Percentiles rank a stretch among this genome's conserved stretches.
Evolutionary conservation across 2,113 vertebrate genomes (phyloP).

Genomic region (Probosciger aterrimus): DNA sequence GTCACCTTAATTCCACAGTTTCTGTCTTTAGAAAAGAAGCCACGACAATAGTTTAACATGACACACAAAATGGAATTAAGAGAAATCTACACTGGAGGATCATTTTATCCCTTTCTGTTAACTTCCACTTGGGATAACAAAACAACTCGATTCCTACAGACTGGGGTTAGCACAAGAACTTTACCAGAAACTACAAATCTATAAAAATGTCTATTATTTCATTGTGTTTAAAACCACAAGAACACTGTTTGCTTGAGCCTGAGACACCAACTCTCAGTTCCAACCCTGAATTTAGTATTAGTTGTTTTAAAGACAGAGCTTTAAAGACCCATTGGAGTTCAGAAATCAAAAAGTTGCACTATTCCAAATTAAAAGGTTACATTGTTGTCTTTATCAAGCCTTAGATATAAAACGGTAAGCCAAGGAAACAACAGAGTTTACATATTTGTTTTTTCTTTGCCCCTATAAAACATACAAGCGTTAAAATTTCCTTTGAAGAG

Average conservation of each 20-base stretch:
- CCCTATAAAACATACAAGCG: slow-evolving; percentile 78
- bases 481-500: slow-evolving; percentile 79
- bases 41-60: slow-evolving; percentile 87
- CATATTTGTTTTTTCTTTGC: slow-evolving; percentile 67
- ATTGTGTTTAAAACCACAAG: slow-evolving; percentile 72
- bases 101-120: slow-evolving; percentile 59
- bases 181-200: slow-evolving; percentile 77
- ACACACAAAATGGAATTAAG: slow-evolving; percentile 87
- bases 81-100: slow-evolving; percentile 75
- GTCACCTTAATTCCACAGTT: slow-evolving; percentile 94
- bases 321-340: slow-evolving; percentile 74
- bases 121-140: slow-evolving; percentile 70
- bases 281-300: slow-evolving; percentile 74
- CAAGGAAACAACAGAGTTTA: slow-evolving; percentile 75
- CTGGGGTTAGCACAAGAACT: slow-evolving; percentile 75
- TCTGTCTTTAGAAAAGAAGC: slow-evolving; percentile 91
- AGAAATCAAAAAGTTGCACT: slow-evolving; percentile 73
- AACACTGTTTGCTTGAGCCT: slow-evolving; percentile 77
- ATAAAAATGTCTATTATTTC: slow-evolving; percentile 69
- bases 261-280: slow-evolving; percentile 76
- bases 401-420: slow-evolving; percentile 79
- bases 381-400: slow-evolving; percentile 66
- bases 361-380: slow-evolving; percentile 72
- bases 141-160: slow-evolving; percentile 73
- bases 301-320: slow-evolving; percentile 71